Evolutionary conservation across 64 coral and sea anemone species (phyloP).

Genomic region (Orbicella faveolata): DNA sequence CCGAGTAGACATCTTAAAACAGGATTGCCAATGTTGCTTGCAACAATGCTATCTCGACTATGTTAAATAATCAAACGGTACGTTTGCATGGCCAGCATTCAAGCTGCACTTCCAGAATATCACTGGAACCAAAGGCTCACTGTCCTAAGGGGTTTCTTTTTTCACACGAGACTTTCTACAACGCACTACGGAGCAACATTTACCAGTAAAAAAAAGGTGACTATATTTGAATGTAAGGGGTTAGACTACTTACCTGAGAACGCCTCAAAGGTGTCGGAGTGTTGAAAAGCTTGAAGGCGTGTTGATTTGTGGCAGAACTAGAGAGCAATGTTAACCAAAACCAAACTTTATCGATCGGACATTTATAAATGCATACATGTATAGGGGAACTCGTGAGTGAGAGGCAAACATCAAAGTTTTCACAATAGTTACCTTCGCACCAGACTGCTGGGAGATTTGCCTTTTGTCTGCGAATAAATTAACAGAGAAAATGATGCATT

Average conservation of each 20-base stretch:
- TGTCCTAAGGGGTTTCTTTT: too few relatives aligned
- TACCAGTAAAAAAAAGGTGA: too few relatives aligned
- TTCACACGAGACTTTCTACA: too few relatives aligned
- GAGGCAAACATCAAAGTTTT: not conserved
- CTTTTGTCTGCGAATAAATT: not conserved
- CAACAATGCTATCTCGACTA: too few relatives aligned
- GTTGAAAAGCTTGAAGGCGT: slow-evolving; percentile 62
- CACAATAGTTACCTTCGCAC: not conserved
- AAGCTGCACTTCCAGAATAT: too few relatives aligned
- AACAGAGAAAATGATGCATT: not conserved
- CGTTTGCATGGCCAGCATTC: too few relatives aligned
- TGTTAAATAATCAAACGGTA: too few relatives aligned
- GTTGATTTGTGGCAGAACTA: slow-evolving; percentile 73
- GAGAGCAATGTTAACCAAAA: not conserved
- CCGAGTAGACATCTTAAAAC: too few relatives aligned
- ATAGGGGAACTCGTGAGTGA: not conserved
- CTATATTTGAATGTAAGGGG: too few relatives aligned
- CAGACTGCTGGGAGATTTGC: not conserved
- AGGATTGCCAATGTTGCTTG: too few relatives aligned
- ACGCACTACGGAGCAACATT: too few relatives aligned
- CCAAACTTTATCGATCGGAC: not conserved
- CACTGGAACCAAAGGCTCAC: too few relatives aligned
- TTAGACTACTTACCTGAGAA: slow-evolving; percentile 35
- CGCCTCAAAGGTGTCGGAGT: slow-evolving; percentile 62
- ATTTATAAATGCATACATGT: not conserved